Conservation (phyloP, 1,140 invertebrate genomes). For the Micrasema minimum region DNA sequence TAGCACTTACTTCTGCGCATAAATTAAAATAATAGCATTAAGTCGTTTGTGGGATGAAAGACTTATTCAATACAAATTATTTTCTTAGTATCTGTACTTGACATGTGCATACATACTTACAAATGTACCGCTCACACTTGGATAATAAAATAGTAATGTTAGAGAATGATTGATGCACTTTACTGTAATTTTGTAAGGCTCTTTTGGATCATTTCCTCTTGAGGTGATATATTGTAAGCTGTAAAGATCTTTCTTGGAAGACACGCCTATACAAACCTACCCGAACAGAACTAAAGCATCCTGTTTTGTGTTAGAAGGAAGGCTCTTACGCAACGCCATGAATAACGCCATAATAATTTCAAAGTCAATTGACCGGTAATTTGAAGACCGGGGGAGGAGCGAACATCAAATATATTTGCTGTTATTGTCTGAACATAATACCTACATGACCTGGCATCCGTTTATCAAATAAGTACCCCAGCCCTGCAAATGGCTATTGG, state of each 20-base stretch:
- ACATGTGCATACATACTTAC: too few relatives aligned
- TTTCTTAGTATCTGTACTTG: too few relatives aligned
- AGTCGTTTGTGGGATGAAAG: not conserved
- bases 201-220: not conserved
- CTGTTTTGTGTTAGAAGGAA: not conserved
- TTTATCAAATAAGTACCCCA: too few relatives aligned
- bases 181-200: not conserved
- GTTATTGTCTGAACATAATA: too few relatives aligned
- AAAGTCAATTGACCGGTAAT: conserved; percentile 11
- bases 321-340: not conserved
- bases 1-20: not conserved
- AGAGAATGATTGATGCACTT: not conserved
- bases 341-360: not conserved
- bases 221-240: conserved; percentile 2
- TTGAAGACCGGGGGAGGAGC: not conserved
- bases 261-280: not conserved
- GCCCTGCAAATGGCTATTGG: too few relatives aligned
- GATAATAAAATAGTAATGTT: too few relatives aligned
- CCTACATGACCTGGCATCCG: too few relatives aligned
- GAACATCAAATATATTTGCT: too few relatives aligned
- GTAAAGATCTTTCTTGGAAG: not conserved
- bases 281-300: not conserved
- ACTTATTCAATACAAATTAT: not conserved
- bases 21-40: not conserved
- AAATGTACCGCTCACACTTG: too few relatives aligned